Base-by-base conservation (phyloP, 2,888 invertebrate genomes). In the Sarcophaga rosellei region DNA sequence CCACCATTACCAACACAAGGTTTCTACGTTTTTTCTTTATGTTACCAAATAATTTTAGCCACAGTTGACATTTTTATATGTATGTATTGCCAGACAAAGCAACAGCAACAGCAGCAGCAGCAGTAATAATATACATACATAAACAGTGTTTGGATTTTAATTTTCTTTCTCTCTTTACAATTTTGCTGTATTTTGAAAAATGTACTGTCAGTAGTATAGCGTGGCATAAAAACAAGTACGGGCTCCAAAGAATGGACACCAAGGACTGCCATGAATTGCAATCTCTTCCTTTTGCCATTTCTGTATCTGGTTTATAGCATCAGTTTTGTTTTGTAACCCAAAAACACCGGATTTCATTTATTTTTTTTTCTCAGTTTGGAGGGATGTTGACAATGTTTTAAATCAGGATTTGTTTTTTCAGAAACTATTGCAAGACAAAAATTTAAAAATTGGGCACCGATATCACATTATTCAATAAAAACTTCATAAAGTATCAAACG, bases 1-100 rank as follows among this genome's bases (percentile, higher is more conserved):
- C 5, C 6, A 35, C 35, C 6, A 35, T 4, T 4, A 25, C 25
- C 35, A 35, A 35, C 35, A 35, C 35, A 35, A 35, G 1, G 35
- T 35, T 35, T 35, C 17, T 4, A 53, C 17, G 65, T 47, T 23
- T 59, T 59, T 61, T 61, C 12, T 66, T 15, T 53, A 12, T 25
- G 35, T 65, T 35, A n/a, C 21, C 17, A 61, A 76, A 15, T 70
- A 68, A 8, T 62, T 74, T 76, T 69, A 23, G 63, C 20, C 35
- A 10, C 65, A 65, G 63, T 75, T 81, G 81, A 45, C 75, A 81
- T 69, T 63, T 70, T 81, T 81, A 45, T 81, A 63, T 35, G 35
- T 35, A 35, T 35, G 35, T 59, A 63, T 69, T 68, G 62, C 47
- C 4, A 23, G 63, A 81, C 21, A 69, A 62, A 66, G 59, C 44